Base-by-base conservation (phyloP, 2,888 invertebrate species). In the Caenorhabditis afra region DNA sequence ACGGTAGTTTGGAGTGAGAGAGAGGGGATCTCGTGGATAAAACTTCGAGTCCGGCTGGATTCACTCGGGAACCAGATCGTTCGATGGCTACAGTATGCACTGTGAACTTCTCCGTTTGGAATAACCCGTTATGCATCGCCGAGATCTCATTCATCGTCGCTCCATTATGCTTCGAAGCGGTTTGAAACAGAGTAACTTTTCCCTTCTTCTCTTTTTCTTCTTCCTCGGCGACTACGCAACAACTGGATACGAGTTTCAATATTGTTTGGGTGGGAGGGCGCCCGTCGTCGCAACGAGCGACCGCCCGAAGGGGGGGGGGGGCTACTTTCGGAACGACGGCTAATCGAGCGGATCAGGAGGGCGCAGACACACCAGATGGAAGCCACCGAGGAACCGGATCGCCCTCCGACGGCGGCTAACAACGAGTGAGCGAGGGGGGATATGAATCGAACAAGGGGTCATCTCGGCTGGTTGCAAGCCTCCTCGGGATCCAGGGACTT, bases 211-310 rank as follows among this genome's bases (percentile, higher is more conserved):
- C 29, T 7, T 29, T 29, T 7, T 29, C n/a, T 35, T 47, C 58
- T 58, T 18, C 22, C 44, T 41, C 35, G 47, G n/a, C 44, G 49
- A 62, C 67, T 47, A 67, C 67, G 67, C 58, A 58, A 67, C 67
- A 67, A 67, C 67, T 67, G 67, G 67, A 67, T 67, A 67, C 67
- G 50, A 67, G 67, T 67, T 67, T 67, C 67, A 67, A 67, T 67
- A 67, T 67, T 49, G 66, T 67, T 67, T 39, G 67, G 66, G 53
- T 66, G 66, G 55, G 66, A 66, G 66, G 66, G n/a, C 45, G 55
- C 55, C 55, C 39, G 18, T 5, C 57, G 41, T 41, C 57, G 41
- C 41, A 22, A 44, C 41, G 57, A 22, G 20, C 18, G 29, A 29
- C 29, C 29, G 29, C 29, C 4, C 29, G 29, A 29, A n/a, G n/a